Base-by-base conservation (phyloP, 2,113 vertebrate genomes). In the Ceyx cyanopectus region DNA sequence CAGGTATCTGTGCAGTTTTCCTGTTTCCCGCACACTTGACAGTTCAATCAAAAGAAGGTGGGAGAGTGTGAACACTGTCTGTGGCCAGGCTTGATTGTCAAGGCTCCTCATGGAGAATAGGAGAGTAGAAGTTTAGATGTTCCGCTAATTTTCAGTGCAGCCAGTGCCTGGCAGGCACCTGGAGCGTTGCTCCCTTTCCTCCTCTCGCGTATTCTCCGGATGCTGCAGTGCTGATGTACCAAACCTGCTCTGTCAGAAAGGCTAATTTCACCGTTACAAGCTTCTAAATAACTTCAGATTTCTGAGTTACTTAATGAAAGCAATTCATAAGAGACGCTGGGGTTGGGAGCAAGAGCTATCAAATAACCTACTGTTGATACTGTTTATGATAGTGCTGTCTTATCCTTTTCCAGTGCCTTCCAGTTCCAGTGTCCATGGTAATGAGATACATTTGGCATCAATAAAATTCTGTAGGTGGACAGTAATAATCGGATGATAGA, bases 51-150 rank as follows among this genome's bases (percentile, higher is more conserved):
- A 56, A 54, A 22, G 56, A 14, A 43, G 40, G 23, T 0, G 2
- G 48, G 53, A 34, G 23, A 5, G 7, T 1, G 0, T 6, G 34
- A 21, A 3, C 1, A 0, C 1, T 23, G 45, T 66, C 56, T 61
- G 56, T 34, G 63, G 34, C 17, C 8, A 4, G 86, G 67, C 51
- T 57, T 74, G 46, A 2, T 12, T 29, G 69, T 32, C n/a, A 22
- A 29, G 65, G 56, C 46, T 89, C 34, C 21, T 56, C 8, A 0
- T 5, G 56, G 60, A 50, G 46, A 6, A n/a, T 4, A 30, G 62
- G 15, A 41, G 48, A 43, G 32, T 7, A 7, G 2, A 10, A n/a
- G 29, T 9, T 32, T 37, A 16, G 60, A 4, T 2, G 5, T 74
- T 30, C 7, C 26, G 6, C 15, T 41, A 1, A 34, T 24, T 10